A percentile compares a stretch with the other conserved stretches of the same genome.
phyloP scores from a whole-genome alignment of 2,888 invertebrate species.

The Psococerastis gibbosa region DNA sequence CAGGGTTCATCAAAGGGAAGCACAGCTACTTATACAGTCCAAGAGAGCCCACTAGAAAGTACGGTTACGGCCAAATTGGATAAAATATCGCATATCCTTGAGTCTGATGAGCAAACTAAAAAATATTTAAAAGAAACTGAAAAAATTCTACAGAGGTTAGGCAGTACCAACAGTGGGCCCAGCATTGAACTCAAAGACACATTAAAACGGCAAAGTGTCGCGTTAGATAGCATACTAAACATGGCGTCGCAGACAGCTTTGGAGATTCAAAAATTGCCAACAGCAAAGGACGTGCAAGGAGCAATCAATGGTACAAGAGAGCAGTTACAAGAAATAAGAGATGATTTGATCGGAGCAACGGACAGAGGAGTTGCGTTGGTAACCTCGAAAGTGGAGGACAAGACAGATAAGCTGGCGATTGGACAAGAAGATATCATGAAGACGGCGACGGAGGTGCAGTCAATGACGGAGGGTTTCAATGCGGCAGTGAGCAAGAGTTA shows the following conservation, averaged over 20 bases:
- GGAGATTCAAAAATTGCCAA: constrained; percentile 25
- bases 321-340: constrained; percentile 33
- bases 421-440: constrained; percentile 34
- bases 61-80: not conserved
- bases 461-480: constrained; percentile 34
- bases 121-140: constrained; percentile 1
- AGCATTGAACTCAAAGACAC: not conserved
- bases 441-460: constrained; percentile 35
- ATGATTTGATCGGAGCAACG: constrained; percentile 24
- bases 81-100: not conserved
- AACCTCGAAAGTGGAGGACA: constrained; percentile 33
- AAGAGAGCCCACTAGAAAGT: not conserved
- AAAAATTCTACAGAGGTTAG: constrained; percentile 1
- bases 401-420: constrained; percentile 30
- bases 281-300: constrained; percentile 32
- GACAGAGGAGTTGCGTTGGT: constrained; percentile 29
- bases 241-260: not conserved
- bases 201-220: not conserved
- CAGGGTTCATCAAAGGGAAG: not conserved
- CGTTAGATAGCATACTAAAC: not conserved
- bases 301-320: constrained; percentile 41
- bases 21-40: not conserved
- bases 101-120: not conserved
- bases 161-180: not conserved
- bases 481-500: constrained; percentile 34